Conservation (phyloP, 2,113 vertebrate species). For the Bufo gargarizans region DNA sequence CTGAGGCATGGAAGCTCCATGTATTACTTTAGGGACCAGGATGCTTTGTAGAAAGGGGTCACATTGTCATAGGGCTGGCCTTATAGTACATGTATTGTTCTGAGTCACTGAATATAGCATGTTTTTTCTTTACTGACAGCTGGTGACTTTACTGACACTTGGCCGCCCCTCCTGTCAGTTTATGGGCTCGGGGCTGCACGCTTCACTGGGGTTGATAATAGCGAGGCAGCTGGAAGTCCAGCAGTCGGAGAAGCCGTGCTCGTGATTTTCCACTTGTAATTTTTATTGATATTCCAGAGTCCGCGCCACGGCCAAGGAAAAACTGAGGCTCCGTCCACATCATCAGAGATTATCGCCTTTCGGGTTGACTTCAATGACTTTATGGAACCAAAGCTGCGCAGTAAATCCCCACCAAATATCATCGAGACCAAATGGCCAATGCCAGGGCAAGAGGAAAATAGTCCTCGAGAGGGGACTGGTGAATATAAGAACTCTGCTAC, state of each 20-base stretch:
- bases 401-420: neutral
- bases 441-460: neutral
- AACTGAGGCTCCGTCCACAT: slow-evolving; percentile 2
- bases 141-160: neutral
- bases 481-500: neutral
- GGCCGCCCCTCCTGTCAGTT: neutral
- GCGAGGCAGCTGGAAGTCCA: neutral
- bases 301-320: neutral
- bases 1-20: too few species aligned
- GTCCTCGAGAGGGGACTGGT: neutral
- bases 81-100: neutral
- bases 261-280: slow-evolving; percentile 35
- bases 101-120: neutral
- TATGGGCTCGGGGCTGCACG: neutral
- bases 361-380: neutral
- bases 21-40: too few species aligned
- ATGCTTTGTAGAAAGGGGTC: too few species aligned
- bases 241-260: neutral
- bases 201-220: neutral
- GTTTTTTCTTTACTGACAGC: neutral
- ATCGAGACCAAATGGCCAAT: neutral
- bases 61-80: too few species aligned
- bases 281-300: slow-evolving; percentile 51
- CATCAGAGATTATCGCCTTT: neutral
- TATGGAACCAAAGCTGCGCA: neutral